phyloP scores from a whole-genome alignment of 2,113 vertebrate species.

The Leucopternis melanops region DNA sequence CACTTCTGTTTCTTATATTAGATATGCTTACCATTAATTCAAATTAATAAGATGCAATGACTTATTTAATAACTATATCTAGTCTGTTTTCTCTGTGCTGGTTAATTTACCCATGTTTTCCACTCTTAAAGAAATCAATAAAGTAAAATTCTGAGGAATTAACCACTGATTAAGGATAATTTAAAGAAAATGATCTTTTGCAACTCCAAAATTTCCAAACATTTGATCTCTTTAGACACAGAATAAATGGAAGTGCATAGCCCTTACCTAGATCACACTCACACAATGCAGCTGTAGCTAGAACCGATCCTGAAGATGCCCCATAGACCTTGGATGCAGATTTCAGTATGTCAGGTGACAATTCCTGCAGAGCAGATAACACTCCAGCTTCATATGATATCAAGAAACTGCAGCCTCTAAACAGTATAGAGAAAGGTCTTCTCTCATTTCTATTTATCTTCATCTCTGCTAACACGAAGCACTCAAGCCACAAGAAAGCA shows the following conservation, averaged over 20 bases:
- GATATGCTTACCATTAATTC: neutral
- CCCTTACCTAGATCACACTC: conserved; percentile 63
- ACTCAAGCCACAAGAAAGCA: neutral
- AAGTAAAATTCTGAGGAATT: neutral
- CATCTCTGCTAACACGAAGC: neutral
- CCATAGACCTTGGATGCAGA: conserved; percentile 69
- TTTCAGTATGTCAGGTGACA: conserved; percentile 65
- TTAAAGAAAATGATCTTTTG: neutral
- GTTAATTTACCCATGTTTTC: neutral
- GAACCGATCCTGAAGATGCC: conserved; percentile 72
- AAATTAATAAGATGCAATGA: neutral
- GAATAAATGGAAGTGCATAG: neutral
- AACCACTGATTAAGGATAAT: neutral
- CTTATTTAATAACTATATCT: neutral
- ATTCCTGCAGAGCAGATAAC: conserved; percentile 45
- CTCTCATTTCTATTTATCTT: neutral
- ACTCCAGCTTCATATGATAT: conserved; percentile 69
- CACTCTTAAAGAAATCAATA: neutral
- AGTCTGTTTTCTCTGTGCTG: neutral
- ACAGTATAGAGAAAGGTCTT: conserved; percentile 62
- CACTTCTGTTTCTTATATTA: neutral
- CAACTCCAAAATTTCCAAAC: too few species aligned
- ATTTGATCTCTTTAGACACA: neutral
- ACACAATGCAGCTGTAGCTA: conserved; percentile 54
- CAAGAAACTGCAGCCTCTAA: conserved; percentile 75